These are phyloP conservation scores for Gymnarchus niloticus DNA, from an alignment of 2,113 vertebrate genomes.

Conservation along the genomic window DNA sequence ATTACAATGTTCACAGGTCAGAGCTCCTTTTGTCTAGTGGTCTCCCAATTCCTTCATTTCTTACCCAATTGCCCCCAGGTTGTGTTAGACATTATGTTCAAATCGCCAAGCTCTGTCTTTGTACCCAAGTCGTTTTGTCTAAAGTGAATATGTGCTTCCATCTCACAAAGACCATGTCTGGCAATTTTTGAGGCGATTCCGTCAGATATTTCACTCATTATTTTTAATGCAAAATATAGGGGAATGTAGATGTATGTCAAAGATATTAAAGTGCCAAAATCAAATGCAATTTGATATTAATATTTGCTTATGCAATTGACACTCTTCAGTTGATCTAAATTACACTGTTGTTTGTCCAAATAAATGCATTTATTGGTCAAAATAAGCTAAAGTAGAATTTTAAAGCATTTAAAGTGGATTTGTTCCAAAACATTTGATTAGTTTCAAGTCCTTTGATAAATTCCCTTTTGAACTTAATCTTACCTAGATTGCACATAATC, in stretches of 20 bases:
- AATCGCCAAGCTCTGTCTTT: background rate
- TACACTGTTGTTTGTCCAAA: background rate
- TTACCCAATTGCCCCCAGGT: background rate
- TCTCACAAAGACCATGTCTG: slow-evolving; percentile 4
- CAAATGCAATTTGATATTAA: slow-evolving; percentile 37
- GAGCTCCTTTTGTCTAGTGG: background rate
- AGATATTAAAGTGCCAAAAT: slow-evolving; percentile 50
- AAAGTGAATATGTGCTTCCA: slow-evolving; percentile 9
- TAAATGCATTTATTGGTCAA: background rate
- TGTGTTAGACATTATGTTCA: background rate
- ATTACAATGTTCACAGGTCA: background rate
- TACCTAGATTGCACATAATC: background rate
- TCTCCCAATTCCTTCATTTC: background rate
- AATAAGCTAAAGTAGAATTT: background rate
- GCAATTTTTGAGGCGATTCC: background rate
- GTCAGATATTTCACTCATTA: slow-evolving; percentile 22
- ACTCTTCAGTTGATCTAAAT: background rate
- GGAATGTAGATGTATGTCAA: slow-evolving; percentile 35
- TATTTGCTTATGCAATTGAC: slow-evolving; percentile 3
- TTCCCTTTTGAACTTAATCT: background rate
- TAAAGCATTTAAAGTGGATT: background rate
- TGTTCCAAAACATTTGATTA: background rate
- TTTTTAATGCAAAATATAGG: slow-evolving; percentile 32
- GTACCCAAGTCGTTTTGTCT: background rate
- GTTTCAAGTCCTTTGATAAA: background rate